phyloP scores from a whole-genome alignment of 35 echinoderm and acorn worm species.

The Ophioderma brevispina region DNA sequence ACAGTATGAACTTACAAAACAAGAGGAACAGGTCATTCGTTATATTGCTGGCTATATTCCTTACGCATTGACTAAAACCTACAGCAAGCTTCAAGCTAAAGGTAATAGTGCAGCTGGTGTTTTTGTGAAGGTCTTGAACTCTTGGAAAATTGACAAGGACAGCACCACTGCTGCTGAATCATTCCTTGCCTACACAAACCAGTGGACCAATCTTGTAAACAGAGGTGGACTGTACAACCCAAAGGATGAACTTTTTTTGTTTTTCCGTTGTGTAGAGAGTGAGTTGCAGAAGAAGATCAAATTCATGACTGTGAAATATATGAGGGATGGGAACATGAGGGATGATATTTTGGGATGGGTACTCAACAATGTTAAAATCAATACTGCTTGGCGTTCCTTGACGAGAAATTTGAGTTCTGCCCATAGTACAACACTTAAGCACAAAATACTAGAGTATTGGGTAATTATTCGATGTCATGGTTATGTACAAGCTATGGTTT shows the following conservation, averaged over 20 bases:
- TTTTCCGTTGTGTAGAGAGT: not conserved
- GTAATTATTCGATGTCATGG: not conserved
- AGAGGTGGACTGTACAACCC: no score
- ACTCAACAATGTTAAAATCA: not conserved
- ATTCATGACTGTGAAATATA: not conserved
- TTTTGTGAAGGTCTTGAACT: no score
- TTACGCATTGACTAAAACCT: no score
- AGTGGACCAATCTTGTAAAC: no score
- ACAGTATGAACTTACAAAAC: no score
- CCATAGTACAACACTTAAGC: not conserved
- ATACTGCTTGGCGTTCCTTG: not conserved
- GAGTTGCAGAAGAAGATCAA: not conserved
- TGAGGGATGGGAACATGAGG: not conserved
- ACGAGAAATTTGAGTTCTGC: not conserved
- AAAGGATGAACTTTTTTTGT: not conserved
- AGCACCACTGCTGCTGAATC: no score
- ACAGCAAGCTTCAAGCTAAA: no score
- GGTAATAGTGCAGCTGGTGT: no score
- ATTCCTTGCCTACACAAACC: no score
- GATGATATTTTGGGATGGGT: not conserved
- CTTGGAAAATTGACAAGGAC: no score
- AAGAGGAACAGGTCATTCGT: no score
- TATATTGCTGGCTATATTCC: no score
- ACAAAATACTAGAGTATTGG: not conserved
- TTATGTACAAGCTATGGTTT: not conserved